Evolutionary conservation across 2,797 vertebrate genomes (phyloP).

Genomic region (Tolypeutes matacus): DNA sequence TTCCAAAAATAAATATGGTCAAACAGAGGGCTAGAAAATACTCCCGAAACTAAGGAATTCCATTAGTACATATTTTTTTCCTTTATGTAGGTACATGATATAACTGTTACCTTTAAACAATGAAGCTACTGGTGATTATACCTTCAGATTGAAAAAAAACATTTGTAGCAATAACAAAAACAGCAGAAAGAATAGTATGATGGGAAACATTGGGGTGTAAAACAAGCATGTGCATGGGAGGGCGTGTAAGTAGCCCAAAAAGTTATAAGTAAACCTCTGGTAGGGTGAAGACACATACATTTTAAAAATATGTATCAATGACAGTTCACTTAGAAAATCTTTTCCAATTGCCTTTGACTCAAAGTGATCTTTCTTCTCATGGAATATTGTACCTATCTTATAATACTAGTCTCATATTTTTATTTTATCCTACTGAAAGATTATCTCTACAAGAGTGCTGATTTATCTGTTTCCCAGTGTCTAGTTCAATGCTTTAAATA

Average conservation of each 20-base stretch:
- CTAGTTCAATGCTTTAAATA: not conserved
- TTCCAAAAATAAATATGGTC: not conserved
- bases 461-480: not conserved
- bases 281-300: not conserved
- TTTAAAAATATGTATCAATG: conserved; percentile 1
- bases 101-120: not conserved
- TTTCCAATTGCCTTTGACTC: not conserved
- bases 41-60: not conserved
- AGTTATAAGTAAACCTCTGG: not conserved
- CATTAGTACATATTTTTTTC: not conserved
- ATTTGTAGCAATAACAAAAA: not conserved
- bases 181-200: not conserved
- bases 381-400: not conserved
- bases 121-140: not conserved
- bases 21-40: not conserved
- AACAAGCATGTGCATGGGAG: not conserved
- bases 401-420: not conserved
- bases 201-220: not conserved
- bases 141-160: conserved; percentile 1
- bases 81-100: not conserved
- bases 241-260: not conserved
- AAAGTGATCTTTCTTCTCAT: not conserved
- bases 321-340: not conserved
- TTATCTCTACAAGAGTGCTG: not conserved
- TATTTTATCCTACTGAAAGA: conserved; percentile 8